Conservation (phyloP, 35 echinoderm and acorn worm genomes). For the Heliocidaris tuberculata region DNA sequence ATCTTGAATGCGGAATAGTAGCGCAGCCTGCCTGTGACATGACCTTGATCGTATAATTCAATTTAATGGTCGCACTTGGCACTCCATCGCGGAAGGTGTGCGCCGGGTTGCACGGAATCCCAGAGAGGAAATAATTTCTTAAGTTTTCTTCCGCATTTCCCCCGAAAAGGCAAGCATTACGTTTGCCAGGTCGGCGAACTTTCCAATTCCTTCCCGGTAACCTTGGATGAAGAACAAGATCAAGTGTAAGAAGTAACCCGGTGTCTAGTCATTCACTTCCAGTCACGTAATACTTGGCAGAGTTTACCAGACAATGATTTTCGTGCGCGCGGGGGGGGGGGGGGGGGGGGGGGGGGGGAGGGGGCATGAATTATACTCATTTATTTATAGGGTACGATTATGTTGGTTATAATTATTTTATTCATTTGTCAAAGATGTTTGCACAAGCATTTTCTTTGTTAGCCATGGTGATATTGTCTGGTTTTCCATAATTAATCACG, state of each 20-base stretch:
- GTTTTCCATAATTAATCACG: background rate
- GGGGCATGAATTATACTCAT: background rate
- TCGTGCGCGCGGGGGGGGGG: background rate
- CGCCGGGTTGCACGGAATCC: background rate
- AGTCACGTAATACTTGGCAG: constrained; percentile 15
- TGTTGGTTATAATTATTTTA: background rate
- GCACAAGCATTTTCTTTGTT: background rate
- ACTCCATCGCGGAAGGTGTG: background rate
- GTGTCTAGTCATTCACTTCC: constrained; percentile 22
- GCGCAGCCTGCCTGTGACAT: background rate
- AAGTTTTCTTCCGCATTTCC: constrained; percentile 22
- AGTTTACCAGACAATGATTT: background rate
- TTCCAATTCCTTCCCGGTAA: background rate
- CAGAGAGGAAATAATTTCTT: background rate
- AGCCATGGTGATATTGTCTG: background rate
- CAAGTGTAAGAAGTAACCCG: background rate
- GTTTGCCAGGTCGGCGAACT: constrained; percentile 7
- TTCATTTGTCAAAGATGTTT: background rate
- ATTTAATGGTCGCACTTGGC: background rate
- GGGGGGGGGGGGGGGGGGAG: background rate
- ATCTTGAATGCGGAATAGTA: background rate
- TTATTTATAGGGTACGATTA: background rate
- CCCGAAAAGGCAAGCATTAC: background rate
- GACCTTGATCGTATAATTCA: background rate
- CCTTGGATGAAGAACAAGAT: background rate